Conservation (phyloP, 2,888 invertebrate genomes). For the Panopea generosa region DNA sequence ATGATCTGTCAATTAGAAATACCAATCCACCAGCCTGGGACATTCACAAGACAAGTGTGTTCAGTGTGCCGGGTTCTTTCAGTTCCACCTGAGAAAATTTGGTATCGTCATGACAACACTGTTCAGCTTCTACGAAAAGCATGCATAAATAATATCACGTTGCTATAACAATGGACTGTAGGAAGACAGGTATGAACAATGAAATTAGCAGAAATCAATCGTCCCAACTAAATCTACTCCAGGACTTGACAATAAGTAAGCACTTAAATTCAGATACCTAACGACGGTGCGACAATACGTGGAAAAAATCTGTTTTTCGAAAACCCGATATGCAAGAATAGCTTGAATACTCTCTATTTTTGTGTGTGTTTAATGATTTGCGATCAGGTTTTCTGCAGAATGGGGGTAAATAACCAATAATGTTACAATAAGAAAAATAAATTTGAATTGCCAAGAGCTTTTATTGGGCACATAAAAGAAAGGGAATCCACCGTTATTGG, state of each 20-base stretch:
- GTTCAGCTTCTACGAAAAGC: conserved; percentile 73
- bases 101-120: conserved; percentile 74
- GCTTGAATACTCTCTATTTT: conserved; percentile 14
- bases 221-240: neutral
- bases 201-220: conserved; percentile 73
- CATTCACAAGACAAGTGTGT: too few relatives aligned
- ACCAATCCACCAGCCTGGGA: too few relatives aligned
- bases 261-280: conserved; percentile 23
- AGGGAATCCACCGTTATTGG: neutral
- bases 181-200: conserved; percentile 70
- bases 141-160: conserved; percentile 79
- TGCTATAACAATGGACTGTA: conserved; percentile 75
- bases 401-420: conserved; percentile 47
- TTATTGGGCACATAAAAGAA: conserved; percentile 23
- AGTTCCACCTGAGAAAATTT: conserved; percentile 62
- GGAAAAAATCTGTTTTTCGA: neutral
- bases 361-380: conserved; percentile 24
- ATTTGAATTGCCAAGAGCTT: conserved; percentile 35
- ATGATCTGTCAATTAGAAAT: too few relatives aligned
- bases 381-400: conserved; percentile 17
- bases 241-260: conserved; percentile 4
- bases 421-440: conserved; percentile 40
- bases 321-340: too few relatives aligned
- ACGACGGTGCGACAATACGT: neutral
- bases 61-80: too few relatives aligned